phyloP scores from a whole-genome alignment of 2,888 invertebrate genomes.

The Ornithoptera alexandrae region DNA sequence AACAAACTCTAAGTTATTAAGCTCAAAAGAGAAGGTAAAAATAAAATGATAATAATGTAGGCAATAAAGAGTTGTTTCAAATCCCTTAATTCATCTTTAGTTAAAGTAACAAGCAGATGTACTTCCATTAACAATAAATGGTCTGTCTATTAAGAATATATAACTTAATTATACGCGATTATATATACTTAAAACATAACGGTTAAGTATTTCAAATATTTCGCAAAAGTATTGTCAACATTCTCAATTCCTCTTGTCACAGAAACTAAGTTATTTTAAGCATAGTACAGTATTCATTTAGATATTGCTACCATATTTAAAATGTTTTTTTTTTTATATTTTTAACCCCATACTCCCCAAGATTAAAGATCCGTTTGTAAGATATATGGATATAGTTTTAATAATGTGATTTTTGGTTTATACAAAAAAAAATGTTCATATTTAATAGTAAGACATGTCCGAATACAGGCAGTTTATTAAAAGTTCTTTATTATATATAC shows the following conservation, averaged over 20 bases:
- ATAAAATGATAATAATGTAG: neutral
- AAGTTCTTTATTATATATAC: too few species aligned
- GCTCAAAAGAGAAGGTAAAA: neutral
- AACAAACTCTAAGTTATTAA: neutral
- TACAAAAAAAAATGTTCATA: too few species aligned
- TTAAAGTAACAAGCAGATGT: neutral
- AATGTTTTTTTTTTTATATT: neutral
- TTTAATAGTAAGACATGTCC: too few species aligned
- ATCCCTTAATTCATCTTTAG: neutral
- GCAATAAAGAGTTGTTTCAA: neutral
- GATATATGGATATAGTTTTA: too few species aligned
- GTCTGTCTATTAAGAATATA: neutral
- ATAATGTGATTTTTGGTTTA: too few species aligned
- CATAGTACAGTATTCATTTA: neutral
- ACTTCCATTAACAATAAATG: neutral
- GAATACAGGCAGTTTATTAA: too few species aligned
- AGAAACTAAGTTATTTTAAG: neutral
- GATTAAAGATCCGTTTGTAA: too few species aligned
- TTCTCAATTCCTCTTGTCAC: neutral
- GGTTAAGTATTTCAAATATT: neutral
- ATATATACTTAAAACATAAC: neutral
- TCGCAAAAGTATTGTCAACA: neutral
- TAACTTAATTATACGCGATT: neutral
- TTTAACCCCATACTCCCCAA: too few species aligned
- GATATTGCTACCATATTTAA: neutral